These are phyloP conservation scores for Temnothorax unifasciatus DNA, from an alignment of 2,888 invertebrate species.

Conservation along the genomic window DNA sequence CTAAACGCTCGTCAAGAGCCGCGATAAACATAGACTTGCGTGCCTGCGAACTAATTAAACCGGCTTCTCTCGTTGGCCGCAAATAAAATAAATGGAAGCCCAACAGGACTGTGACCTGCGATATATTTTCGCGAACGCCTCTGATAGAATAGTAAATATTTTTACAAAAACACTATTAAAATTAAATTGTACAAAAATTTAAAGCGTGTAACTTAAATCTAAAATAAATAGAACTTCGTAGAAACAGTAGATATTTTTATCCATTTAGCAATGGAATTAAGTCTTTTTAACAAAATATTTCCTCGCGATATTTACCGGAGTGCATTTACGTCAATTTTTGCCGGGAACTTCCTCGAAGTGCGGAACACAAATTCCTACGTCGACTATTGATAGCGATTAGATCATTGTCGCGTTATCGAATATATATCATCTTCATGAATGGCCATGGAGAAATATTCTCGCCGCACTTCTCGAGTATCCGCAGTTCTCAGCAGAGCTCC, in stretches of 20 bases:
- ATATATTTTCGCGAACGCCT: slow-evolving; percentile 9
- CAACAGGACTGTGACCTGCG: background rate
- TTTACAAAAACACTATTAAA: background rate
- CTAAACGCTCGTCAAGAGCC: slow-evolving; percentile 21
- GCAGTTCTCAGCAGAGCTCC: background rate
- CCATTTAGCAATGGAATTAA: background rate
- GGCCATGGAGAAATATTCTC: background rate
- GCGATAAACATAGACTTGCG: slow-evolving; percentile 37
- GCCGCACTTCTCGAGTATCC: background rate
- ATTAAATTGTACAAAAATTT: background rate
- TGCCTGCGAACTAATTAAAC: slow-evolving; percentile 46
- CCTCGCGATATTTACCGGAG: background rate
- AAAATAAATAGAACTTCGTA: background rate
- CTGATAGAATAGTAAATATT: background rate
- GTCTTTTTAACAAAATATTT: background rate
- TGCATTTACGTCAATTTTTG: background rate
- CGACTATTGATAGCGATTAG: slow-evolving; percentile 38
- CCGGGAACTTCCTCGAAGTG: background rate
- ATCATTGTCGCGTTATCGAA: slow-evolving; percentile 36
- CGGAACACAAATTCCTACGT: background rate
- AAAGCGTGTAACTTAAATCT: background rate
- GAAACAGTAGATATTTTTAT: background rate
- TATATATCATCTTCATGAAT: slow-evolving; percentile 32
- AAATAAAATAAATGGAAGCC: slow-evolving; percentile 33
- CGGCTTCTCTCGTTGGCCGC: slow-evolving; percentile 19